Evolutionary conservation across 30 jellyfish, hydroid and myxozoan species (phyloP), one percentile per base, ranked within the genome.

Genomic region (Turritopsis dohrnii): DNA sequence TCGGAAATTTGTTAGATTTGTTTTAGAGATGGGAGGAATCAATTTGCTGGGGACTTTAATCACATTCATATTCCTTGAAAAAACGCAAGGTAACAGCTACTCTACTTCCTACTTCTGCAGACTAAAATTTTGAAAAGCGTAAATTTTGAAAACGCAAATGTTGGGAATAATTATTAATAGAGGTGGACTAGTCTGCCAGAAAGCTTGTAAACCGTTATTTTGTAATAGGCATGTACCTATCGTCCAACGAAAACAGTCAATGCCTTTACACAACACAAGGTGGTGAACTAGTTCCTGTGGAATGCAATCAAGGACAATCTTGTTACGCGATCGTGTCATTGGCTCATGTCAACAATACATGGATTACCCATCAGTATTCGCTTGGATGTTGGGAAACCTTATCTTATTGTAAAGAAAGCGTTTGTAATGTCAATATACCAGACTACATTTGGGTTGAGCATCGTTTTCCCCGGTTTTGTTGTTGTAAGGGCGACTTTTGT

Each of bases 261-360:
- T 80, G 87, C 66, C 28, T 28, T 54, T 80, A 80, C 80, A 80
- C 54, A 26, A 80, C 84, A 25, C 52, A 53, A 53, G 79, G 66
- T 76, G 60, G 60, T 69, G 89, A 82, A 29, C 22, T 16, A 66
- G 52, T 66, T 16, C 73, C 89, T 16, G 89, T 82, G 18, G 89
- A 82, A 7, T 82, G 89, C 72, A 52, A 82, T 26, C 82, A 85
- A 24, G 89, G 85, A 7, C 86, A 82, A 65, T 71, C 89, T 21
- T 82, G 89, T 82, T 82, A 54, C 86, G 89, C 89, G 4, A 82
- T 82, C 83, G 71, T 71, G 71, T 82, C 89, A 30, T 13, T 71
- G 22, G 31, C 26, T 24, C 65, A 82, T 24, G 31, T 65, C 26
- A 82, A 82, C 81, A 24, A 27, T 8, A 60, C 86, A 18, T 82